Base-by-base conservation (phyloP, 2,888 invertebrate species). In the Gerris lacustris region DNA sequence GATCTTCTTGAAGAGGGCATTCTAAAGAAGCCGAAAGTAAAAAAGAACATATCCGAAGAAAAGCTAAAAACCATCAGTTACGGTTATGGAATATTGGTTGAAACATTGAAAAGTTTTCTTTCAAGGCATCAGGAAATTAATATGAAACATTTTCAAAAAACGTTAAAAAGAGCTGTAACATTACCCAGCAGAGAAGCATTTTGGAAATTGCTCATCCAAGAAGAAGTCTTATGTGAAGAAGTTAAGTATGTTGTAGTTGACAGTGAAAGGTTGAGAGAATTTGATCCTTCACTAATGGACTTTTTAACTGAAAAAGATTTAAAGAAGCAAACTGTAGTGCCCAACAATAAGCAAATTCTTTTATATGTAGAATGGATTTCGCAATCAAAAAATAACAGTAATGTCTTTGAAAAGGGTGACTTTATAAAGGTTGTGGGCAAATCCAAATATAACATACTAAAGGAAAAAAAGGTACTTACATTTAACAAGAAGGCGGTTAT, bases 181-280 rank as follows among this genome's bases (percentile, higher is more conserved):
- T 31, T 31, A 31, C 31, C 2, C 4, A 31, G 31, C 31, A 31
- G 31, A 31, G 31, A 31, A 31, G 4, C 31, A 31, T 31, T 31
- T 31, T 31, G 31, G 31, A 31, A 31, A 31, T 31, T 31, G 31
- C 64, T 74, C 62, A 44, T 73, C 18, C 55, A 70, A 47, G 31
- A 71, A 69, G 64, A 72, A 11, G 67, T 74, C 45, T 63, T 74
- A 44, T 55, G 44, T 17, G 55, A 73, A 45, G 74, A 74, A 72
- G 67, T 71, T 6, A 71, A 69, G 67, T 76, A 71, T 67, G 69
- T 73, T 64, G 45, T 73, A 67, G 70, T 75, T 45, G 68, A 73
- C 70, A 68, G 66, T 63, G 11, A 71, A 31, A 68, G 66, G 45
- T 68, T 68, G 47, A 31, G 31, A 31, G 31, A 31, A 31, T 2